Base-by-base conservation (phyloP, 2,888 invertebrate species). In the Panorpa germanica region DNA sequence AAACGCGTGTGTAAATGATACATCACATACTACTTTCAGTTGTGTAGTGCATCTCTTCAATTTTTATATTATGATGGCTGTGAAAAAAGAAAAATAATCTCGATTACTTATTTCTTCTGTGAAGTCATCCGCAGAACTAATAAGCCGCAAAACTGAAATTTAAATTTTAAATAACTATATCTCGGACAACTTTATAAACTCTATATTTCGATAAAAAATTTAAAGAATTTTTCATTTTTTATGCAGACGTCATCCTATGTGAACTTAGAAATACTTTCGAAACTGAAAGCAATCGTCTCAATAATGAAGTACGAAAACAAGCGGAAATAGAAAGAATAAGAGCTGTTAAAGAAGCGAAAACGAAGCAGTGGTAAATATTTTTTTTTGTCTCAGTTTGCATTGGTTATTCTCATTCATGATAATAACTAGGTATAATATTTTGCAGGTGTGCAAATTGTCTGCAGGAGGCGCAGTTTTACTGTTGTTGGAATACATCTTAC, bases 401-500 rank as follows among this genome's bases (percentile, higher is more conserved):
- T n/a, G n/a, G n/a, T n/a, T n/a, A n/a, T n/a, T n/a, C n/a, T n/a
- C n/a, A n/a, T n/a, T n/a, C n/a, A n/a, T n/a, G n/a, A n/a, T n/a
- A n/a, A n/a, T n/a, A n/a, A n/a, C n/a, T n/a, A n/a, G n/a, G n/a
- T n/a, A n/a, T 17, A 21, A 4, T 10, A 12, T 12, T 31, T 40
- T 42, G 14, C 39, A 67, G 67, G 67, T 93, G 93, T 51, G 75
- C 81, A 0, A 66, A 70, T 47, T 93, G 93, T 53, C 66, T 67
- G 22, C 76, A 77, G 40, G 90, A 90, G 52, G 85, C 91, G 1
- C 71, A 78, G 41, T 83, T 85, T 52, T 86, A 88, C 53, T 93
- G 93, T 47, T 93, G 93, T 48, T 93, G 91, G 90, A 91, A 90
- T 57, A 90, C 90, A 0, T 74, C 85, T 30, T 93, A 93, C 53